Evolutionary conservation across 2,113 vertebrate species (phyloP).

Genomic region (Neopipo cinnamomea): DNA sequence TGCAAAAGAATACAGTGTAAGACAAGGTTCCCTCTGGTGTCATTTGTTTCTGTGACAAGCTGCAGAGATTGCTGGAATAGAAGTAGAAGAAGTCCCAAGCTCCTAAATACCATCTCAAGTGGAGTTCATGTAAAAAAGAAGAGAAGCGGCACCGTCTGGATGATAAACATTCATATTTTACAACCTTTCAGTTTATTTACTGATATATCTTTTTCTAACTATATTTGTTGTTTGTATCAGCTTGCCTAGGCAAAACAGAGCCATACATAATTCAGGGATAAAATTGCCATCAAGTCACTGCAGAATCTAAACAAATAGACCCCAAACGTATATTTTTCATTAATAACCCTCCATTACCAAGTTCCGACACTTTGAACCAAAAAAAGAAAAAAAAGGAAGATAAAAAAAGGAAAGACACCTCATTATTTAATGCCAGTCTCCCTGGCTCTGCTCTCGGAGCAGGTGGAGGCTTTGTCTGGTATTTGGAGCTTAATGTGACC

Average conservation of each 20-base stretch:
- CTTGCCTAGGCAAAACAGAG: constrained; percentile 56
- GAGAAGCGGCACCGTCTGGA: neutral
- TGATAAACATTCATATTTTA: constrained; percentile 47
- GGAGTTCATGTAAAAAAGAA: constrained; percentile 36
- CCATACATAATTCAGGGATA: constrained; percentile 63
- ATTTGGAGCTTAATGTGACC: neutral
- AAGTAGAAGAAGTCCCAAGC: neutral
- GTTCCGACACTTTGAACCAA: neutral
- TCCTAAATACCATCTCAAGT: constrained; percentile 20
- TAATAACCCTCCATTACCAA: constrained; percentile 22
- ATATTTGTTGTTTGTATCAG: constrained; percentile 62
- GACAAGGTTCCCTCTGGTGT: neutral
- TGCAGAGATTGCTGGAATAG: constrained; percentile 49
- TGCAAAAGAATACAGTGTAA: constrained; percentile 45
- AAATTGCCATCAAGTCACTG: constrained; percentile 41
- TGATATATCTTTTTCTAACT: constrained; percentile 49
- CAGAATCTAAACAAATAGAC: constrained; percentile 36
- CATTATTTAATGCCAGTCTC: neutral
- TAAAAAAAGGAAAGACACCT: neutral
- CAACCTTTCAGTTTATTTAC: constrained; percentile 60
- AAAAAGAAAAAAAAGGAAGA: constrained; percentile 30
- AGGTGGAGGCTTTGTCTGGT: neutral
- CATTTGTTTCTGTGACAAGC: constrained; percentile 43
- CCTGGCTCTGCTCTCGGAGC: neutral
- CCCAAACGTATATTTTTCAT: constrained; percentile 42